Evolutionary conservation across 2,113 vertebrate species (phyloP), one percentile per base, ranked within the genome.

Genomic region (Cavia aperea): DNA sequence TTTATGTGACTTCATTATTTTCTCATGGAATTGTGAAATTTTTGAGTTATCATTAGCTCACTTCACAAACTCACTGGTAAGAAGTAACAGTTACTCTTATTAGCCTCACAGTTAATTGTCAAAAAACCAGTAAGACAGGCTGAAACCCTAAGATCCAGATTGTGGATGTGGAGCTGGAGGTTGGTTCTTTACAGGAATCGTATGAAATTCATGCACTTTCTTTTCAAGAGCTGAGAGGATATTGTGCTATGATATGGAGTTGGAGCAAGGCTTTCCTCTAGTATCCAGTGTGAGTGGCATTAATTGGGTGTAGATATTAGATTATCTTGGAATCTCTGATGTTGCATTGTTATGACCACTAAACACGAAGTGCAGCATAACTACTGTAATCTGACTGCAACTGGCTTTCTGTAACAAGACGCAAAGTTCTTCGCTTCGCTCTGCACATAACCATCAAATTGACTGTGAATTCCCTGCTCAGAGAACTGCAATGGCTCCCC

Each of bases 401-500:
- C 63, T 92, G 89, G 18, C 81, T 87, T 43, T 78, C 93, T 87
- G 77, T n/a, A 92, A 72, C 81, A 63, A 89, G 29, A 93, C 72
- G 78, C 81, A 75, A 95, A 86, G 58, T 51, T n/a, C 2, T 86
- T 87, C 92, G 73, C 83, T 95, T 94, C 94, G 65, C 39, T 63
- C 72, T 87, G 70, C 36, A 68, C 21, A 66, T 66, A 93, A 78
- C 56, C 31, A 89, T 81, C 87, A 89, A 85, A 95, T 4, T 94
- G 89, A 84, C 95, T 90, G 86, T 85, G 93, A 95, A 95, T 95
- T 94, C 84, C 87, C 81, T 92, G 19, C 77, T 90, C 84, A 75
- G 13, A 96, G 81, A 95, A 81, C 72, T 93, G 96, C 94, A 89
- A 66, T 88, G 94, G 39, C 86, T 97, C 95, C 96, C 94, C 81